Conservation (phyloP, 2,888 invertebrate species). For the Agonopterix heracliana region DNA sequence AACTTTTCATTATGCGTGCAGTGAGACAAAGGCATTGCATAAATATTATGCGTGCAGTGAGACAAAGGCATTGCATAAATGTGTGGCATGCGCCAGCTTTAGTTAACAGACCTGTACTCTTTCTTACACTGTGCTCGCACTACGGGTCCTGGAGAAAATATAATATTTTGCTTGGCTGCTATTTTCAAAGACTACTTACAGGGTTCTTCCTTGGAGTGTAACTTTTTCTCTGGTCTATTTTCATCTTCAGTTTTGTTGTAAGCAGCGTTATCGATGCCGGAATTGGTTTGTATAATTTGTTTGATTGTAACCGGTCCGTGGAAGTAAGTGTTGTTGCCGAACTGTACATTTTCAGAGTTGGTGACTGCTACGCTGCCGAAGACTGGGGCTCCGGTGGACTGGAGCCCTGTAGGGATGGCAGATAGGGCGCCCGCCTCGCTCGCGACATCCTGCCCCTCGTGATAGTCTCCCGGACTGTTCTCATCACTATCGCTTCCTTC, state of each 20-base stretch:
- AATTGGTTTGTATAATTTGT: slow-evolving; percentile 77
- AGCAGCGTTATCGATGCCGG: slow-evolving; percentile 49
- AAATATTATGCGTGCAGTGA: no score
- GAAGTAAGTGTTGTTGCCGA: slow-evolving; percentile 83
- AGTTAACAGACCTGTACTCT: no score
- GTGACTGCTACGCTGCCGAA: slow-evolving; percentile 79
- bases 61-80: no score
- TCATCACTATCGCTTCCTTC: slow-evolving; percentile 36
- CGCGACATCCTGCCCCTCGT: slow-evolving; percentile 16
- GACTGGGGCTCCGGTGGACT: slow-evolving; percentile 29
- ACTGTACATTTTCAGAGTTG: slow-evolving; percentile 83
- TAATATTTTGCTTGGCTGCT: no score
- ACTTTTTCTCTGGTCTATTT: not conserved
- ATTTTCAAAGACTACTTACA: not conserved
- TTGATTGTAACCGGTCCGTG: slow-evolving; percentile 87
- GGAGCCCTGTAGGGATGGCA: slow-evolving; percentile 33
- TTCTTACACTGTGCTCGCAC: no score
- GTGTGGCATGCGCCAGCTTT: no score
- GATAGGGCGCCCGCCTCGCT: slow-evolving; percentile 25
- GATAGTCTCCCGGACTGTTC: slow-evolving; percentile 17
- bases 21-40: no score
- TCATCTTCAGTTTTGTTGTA: slow-evolving; percentile 46
- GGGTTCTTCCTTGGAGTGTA: not conserved
- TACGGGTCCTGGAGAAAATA: no score
- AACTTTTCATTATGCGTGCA: no score